Evolutionary conservation across 1,140 invertebrate genomes (phyloP), one percentile per base, ranked within the genome.

Genomic region (Thaumetopoea pityocampa): DNA sequence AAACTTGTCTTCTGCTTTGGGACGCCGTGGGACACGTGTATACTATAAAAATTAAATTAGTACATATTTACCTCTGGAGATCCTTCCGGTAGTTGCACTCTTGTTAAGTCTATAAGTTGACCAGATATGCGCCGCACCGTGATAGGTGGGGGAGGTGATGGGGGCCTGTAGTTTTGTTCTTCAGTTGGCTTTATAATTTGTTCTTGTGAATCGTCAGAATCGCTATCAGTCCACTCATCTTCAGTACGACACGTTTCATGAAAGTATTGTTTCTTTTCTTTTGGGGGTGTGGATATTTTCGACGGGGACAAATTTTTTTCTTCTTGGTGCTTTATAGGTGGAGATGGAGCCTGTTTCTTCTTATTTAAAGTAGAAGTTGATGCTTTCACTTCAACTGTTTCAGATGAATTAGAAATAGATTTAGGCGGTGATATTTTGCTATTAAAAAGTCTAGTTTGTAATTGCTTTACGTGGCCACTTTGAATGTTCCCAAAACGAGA

Each of bases 191-290:
- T 63, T 33, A 40, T 23, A 4, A 37, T 16, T 14, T 35, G 52
- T 42, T 35, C 15, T 42, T 53, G 50, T 7, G 46, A 47, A 51
- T 71, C 62, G 11, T 82, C 78, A 2, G 81, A 69, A 38, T 88
- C 87, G 28, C 71, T 79, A 5, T 85, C 83, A 1, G 86, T 79
- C 58, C 86, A 88, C 51, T 89, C 87, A 42, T 89, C 87, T 65
- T 89, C 88, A 11, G 87, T 89, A 27, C 87, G 85, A 58, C 88
- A 89, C 7, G 88, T 88, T 59, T 89, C 88, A 12, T 84, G 74
- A 61, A 89, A 89, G 44, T 62, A 85, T 34, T 64, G 62, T 28
- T 72, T 71, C 44, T 74, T 77, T 40, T 76, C 59, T 42, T 65
- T 69, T 45, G 33, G 12, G 24, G 63, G 38, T 9, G 28, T 20